A percentile compares a stretch with the other conserved stretches of the same genome.
These are phyloP conservation scores for Hemibagrus wyckioides DNA, from an alignment of 2,113 vertebrate species.

Conservation along the genomic window DNA sequence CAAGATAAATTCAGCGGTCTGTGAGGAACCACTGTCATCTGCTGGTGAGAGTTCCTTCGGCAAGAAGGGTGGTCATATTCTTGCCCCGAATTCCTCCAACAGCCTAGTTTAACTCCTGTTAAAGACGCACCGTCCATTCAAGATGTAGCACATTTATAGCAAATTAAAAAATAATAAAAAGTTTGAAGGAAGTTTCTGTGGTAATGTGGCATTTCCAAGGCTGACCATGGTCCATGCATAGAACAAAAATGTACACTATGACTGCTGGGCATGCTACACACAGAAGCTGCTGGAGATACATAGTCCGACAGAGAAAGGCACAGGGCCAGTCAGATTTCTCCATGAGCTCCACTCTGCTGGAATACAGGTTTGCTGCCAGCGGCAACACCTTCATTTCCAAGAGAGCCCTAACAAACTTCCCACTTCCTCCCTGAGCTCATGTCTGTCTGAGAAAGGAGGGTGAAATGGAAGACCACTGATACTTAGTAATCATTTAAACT, in stretches of 20 bases:
- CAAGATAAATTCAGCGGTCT: background rate
- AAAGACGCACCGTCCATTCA: background rate
- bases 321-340: background rate
- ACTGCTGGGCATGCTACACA: background rate
- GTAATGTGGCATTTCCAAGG: background rate
- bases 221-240: background rate
- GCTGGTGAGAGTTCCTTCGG: background rate
- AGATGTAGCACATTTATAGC: background rate
- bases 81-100: background rate
- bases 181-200: background rate
- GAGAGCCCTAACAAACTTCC: background rate
- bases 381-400: background rate
- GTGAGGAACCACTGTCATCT: background rate
- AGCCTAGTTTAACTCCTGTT: background rate
- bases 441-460: background rate
- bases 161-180: background rate
- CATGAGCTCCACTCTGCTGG: background rate
- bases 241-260: background rate
- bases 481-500: background rate
- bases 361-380: conserved; percentile 5
- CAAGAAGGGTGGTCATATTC: background rate
- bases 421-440: background rate
- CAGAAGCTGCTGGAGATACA: background rate
- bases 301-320: background rate
- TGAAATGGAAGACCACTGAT: background rate